Evolutionary conservation across 2,113 vertebrate genomes (phyloP), one percentile per base, ranked within the genome.

Genomic region (Cyprinodon brontotheroides): DNA sequence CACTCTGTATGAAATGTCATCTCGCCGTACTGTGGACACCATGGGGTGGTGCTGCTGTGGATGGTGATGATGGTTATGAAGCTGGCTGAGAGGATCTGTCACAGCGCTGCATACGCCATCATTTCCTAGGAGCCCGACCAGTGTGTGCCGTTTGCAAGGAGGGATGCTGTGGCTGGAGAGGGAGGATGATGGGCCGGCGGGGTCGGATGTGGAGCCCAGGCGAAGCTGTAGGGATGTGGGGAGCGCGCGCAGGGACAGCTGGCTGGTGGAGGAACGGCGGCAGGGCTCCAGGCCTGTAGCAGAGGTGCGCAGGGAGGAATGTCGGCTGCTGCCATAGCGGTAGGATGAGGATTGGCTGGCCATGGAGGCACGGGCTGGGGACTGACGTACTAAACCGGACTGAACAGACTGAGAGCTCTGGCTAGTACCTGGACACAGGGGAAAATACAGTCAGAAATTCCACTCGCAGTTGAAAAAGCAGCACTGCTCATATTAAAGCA

Each of bases 141-240:
- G 94, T 13, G 97, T 95, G 86, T 97, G 96, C 62, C 98, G 95
- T 77, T 99, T 99, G 93, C 97, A 98, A 86, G 96, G 96, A 0
- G 96, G 98, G 94, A 99, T 97, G 94, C 97, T 98, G 92, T 99
- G 97, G 92, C 96, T 97, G 88, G 98, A 99, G 86, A 96, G 96
- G 85, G 97, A 98, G 74, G 95, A 95, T 20, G 98, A 97, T 68
- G 97, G 97, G 68, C 94, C 88, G 29, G 94, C 80, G 1, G 95
- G 89, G 69, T 97, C 97, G 69, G 96, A 94, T 65, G 94, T 93
- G 91, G 96, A 93, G 15, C 96, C 97, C 0, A 99, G 94, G 61
- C 98, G 97, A 65, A 97, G 96, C 93, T 99, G 98, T 91, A 99
- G 96, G 75, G 97, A 97, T 0, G 96, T 96, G 1, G 97, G 97